Evolutionary conservation across 2,113 vertebrate species (phyloP).

Genomic region (Marmota flaviventris): DNA sequence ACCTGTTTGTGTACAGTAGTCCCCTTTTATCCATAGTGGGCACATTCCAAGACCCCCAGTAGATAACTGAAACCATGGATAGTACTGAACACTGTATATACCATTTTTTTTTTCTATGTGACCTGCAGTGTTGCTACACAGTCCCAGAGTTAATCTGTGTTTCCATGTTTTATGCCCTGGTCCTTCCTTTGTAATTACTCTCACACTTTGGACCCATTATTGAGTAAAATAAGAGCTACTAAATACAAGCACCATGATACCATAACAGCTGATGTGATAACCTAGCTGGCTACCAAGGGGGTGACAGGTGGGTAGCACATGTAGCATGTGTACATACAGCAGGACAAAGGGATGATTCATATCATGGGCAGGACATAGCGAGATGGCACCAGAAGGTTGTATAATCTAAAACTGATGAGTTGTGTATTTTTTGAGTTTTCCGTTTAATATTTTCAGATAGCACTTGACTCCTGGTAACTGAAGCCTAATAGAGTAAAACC

Average conservation of each 20-base stretch:
- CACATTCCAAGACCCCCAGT: not conserved
- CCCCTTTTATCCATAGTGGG: not conserved
- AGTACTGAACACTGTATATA: not conserved
- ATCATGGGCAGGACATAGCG: not conserved
- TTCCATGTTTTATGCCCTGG: not conserved
- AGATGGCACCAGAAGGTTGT: not conserved
- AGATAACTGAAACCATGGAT: not conserved
- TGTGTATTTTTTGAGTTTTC: not conserved
- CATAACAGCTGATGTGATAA: not conserved
- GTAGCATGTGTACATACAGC: accelerated
- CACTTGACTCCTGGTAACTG: not conserved
- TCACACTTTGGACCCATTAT: not conserved
- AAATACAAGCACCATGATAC: not conserved
- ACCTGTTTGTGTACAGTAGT: not conserved
- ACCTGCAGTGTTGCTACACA: not conserved
- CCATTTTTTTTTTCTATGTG: no score
- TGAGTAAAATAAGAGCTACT: not conserved
- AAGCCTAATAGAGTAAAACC: not conserved
- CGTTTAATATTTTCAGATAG: not conserved
- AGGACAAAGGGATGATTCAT: no score
- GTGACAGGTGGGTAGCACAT: no score
- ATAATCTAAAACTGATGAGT: not conserved
- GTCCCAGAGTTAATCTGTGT: not conserved
- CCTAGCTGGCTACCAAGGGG: not conserved
- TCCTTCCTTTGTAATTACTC: not conserved